Evolutionary conservation across 2,888 invertebrate species (phyloP).

Genomic region (Melieria picta): DNA sequence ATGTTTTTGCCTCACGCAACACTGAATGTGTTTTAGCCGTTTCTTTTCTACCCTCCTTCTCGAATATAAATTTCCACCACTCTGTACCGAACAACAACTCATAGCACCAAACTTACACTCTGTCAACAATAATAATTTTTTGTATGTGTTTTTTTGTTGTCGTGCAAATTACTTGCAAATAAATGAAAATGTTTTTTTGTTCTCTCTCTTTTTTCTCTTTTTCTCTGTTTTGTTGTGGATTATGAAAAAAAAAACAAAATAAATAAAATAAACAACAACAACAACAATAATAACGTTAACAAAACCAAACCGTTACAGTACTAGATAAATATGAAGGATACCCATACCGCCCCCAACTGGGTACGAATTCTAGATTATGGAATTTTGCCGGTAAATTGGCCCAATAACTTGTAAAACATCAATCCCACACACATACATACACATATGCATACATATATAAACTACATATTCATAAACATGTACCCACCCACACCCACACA

Average conservation of each 20-base stretch:
- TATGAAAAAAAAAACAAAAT: conserved; percentile 43
- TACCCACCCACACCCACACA: conserved; percentile 14
- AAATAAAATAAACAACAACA: conserved; percentile 37
- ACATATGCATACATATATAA: conserved; percentile 21
- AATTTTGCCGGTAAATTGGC: conserved; percentile 67
- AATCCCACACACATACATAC: neutral
- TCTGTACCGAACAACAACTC: too few species aligned
- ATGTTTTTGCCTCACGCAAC: too few species aligned
- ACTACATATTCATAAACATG: conserved; percentile 14
- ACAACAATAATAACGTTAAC: conserved; percentile 43
- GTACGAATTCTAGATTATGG: conserved; percentile 66
- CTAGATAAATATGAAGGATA: conserved; percentile 66
- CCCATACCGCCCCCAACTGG: conserved; percentile 66
- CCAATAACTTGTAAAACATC: conserved; percentile 46
- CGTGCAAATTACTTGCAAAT: neutral
- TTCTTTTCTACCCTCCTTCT: too few species aligned
- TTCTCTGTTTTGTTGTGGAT: conserved; percentile 33
- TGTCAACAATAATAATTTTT: too few species aligned
- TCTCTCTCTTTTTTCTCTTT: conserved; percentile 33
- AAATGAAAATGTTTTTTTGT: conserved; percentile 16
- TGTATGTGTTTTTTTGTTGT: conserved; percentile 29
- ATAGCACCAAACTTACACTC: too few species aligned
- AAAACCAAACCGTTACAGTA: conserved; percentile 54
- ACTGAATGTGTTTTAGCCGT: too few species aligned
- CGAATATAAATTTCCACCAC: too few species aligned